These are phyloP conservation scores for Magallana gigas DNA, from an alignment of 1,140 invertebrate species.

Conservation along the genomic window DNA sequence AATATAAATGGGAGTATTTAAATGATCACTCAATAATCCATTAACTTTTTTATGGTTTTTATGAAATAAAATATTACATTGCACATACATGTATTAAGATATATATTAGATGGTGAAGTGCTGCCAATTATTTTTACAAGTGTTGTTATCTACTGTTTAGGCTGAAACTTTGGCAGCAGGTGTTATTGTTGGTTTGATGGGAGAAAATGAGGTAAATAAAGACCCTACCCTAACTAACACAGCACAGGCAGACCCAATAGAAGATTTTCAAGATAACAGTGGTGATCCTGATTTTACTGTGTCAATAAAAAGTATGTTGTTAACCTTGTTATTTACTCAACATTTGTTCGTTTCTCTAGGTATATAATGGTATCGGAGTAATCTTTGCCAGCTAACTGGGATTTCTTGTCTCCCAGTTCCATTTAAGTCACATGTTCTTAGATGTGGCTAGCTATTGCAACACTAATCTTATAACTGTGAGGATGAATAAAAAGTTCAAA, in stretches of 20 bases:
- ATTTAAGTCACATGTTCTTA: too few species aligned
- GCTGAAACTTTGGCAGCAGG: constrained; percentile 56
- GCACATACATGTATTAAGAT: constrained; percentile 52
- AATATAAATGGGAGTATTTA: too few species aligned
- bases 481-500: too few species aligned
- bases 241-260: not conserved
- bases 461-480: too few species aligned
- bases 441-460: too few species aligned
- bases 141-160: not conserved
- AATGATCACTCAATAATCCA: constrained; percentile 44
- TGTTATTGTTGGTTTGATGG: constrained; percentile 60
- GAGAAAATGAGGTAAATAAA: constrained; percentile 55
- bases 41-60: too few species aligned
- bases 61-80: not conserved
- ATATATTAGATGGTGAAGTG: constrained; percentile 50
- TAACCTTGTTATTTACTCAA: too few species aligned
- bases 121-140: constrained; percentile 3
- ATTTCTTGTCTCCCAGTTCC: too few species aligned
- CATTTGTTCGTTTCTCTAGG: too few species aligned
- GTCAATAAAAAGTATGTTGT: too few species aligned
- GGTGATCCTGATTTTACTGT: constrained; percentile 10
- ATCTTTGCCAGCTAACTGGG: too few species aligned
- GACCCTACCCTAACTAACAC: constrained; percentile 49
- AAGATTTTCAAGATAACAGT: constrained; percentile 16
- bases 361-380: too few species aligned